Evolutionary conservation across 2,113 vertebrate genomes (phyloP), one percentile per base, ranked within the genome.

Genomic region (Psammodynastes pulverulentus): DNA sequence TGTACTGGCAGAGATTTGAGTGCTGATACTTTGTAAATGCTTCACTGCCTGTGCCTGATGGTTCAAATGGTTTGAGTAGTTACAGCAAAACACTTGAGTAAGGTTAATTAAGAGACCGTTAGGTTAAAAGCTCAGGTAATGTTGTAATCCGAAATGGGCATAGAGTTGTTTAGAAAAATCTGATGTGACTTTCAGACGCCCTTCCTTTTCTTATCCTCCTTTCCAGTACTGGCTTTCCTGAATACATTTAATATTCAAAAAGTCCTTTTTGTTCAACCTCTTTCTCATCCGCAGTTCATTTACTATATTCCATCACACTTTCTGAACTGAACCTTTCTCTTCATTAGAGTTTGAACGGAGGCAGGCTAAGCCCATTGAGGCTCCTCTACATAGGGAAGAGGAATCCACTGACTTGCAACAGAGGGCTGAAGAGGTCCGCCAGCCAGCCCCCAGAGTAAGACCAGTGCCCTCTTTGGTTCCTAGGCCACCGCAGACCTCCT

Each of bases 381-480:
- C 98, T 46, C 96, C 98, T 2, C 96, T 97, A 1, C 97, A 96
- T 92, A 95, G 98, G 9, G 97, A 98, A 0, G 95, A 97, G 15
- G 98, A 98, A 13, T 96, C 97, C 93, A 96, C 10, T 3, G 97
- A 97, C 58, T 95, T 97, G 88, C 96, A 95, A 48, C 96, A 96
- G 93, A 98, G 98, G 88, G 87, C 96, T 91, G 98, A 98, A 93
- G 98, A 98, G 86, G 96, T 97, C 13, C 97, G 98, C 90, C 98
- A 98, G 1, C 98, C 98, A 51, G 97, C 98, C 0, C 98, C 98
- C 3, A 98, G 99, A 89, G 97, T 98, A 92, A 97, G 99, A 94
- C 99, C 99, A 1, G 97, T 99, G 86, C 98, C 99, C 0, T 97
- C 99, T 85, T 97, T 99, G 96, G 98, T 99, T 94, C 99, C 99